These are phyloP conservation scores for Rhinophrynus dorsalis DNA, from an alignment of 2,797 vertebrate genomes.

Conservation along the genomic window DNA sequence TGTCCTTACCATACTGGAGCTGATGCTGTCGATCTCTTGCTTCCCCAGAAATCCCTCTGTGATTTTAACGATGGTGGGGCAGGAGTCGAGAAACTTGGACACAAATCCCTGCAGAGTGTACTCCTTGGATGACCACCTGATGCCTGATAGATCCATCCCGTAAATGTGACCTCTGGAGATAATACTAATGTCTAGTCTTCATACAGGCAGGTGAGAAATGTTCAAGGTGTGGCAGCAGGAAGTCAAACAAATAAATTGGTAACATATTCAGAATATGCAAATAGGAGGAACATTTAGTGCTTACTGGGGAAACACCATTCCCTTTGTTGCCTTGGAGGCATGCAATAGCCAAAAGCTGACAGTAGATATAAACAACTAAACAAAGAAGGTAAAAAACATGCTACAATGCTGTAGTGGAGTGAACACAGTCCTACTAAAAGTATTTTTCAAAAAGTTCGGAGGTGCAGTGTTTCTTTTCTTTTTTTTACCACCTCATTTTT, in stretches of 20 bases:
- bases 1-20: slow-evolving; percentile 37
- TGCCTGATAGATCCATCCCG: slow-evolving; percentile 10
- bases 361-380: too few relatives aligned
- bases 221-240: slow-evolving; percentile 21
- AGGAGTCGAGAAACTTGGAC: not conserved
- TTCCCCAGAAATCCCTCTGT: slow-evolving; percentile 45
- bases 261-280: not conserved
- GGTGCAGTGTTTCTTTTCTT: too few relatives aligned
- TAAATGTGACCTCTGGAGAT: not conserved
- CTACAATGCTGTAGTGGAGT: too few relatives aligned
- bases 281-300: not conserved
- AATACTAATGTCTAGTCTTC: not conserved
- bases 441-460: too few relatives aligned
- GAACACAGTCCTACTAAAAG: too few relatives aligned
- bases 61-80: slow-evolving; percentile 39
- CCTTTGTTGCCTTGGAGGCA: too few relatives aligned
- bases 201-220: not conserved
- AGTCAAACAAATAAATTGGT: not conserved
- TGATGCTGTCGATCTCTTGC: slow-evolving; percentile 44
- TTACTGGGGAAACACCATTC: not conserved
- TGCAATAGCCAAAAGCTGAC: too few relatives aligned
- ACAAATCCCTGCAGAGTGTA: slow-evolving; percentile 34
- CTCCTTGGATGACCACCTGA: slow-evolving; percentile 17
- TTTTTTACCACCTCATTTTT: too few relatives aligned
- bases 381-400: too few relatives aligned